A percentile compares a stretch with the other conserved stretches of the same genome.
Conservation (phyloP, 2,888 invertebrate species). For the Busseola fusca region DNA sequence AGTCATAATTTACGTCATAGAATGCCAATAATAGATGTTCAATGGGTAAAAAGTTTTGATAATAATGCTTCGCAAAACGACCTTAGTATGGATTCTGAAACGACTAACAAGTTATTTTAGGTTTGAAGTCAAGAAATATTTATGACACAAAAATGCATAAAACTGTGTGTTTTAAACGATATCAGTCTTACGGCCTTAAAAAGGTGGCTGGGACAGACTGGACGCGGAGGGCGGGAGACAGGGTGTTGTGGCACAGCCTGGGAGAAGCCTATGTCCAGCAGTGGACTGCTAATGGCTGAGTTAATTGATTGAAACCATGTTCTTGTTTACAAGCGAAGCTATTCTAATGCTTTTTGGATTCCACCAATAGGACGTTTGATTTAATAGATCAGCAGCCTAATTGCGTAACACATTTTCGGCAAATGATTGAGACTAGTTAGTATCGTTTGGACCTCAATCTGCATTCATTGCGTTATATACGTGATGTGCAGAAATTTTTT, state of each 20-base stretch:
- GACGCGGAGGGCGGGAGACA: not conserved
- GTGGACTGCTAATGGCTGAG: not conserved
- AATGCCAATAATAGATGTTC: conserved; percentile 62
- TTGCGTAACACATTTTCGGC: too few relatives aligned
- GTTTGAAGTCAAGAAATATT: conserved; percentile 26
- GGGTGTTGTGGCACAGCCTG: not conserved
- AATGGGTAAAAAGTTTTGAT: conserved; percentile 49
- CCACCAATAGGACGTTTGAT: too few relatives aligned
- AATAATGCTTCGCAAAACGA: conserved; percentile 38
- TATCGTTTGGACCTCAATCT: too few relatives aligned
- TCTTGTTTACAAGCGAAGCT: conserved; percentile 10
- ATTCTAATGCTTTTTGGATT: not conserved
- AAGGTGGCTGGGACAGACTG: not conserved
- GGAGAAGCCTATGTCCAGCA: not conserved
- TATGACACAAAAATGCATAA: conserved; percentile 14
- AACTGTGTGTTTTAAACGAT: not conserved
- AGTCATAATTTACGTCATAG: conserved; percentile 61
- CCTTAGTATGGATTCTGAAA: conserved; percentile 28
- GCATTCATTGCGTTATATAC: too few relatives aligned
- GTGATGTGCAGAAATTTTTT: too few relatives aligned
- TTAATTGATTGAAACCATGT: not conserved
- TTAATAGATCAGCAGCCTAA: too few relatives aligned
- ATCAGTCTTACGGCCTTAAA: not conserved
- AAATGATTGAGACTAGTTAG: too few relatives aligned
- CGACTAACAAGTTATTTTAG: conserved; percentile 24